Evolutionary conservation across 2,797 vertebrate species (phyloP).

Genomic region (Channallabes apus): DNA sequence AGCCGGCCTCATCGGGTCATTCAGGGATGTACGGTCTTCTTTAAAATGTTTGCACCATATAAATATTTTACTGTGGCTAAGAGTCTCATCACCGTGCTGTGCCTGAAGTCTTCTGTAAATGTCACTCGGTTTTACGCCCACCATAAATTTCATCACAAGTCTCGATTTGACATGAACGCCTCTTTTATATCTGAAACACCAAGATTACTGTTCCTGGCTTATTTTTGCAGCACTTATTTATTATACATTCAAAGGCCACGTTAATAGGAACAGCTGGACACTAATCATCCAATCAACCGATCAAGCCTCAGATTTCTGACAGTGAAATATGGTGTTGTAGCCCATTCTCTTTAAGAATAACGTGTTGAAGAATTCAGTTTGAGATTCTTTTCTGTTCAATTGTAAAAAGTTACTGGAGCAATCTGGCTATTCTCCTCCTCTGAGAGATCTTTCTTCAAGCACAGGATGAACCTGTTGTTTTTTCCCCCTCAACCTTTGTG

Average conservation of each 20-base stretch:
- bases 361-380: too few species aligned
- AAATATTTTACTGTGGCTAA: too few species aligned
- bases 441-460: neutral
- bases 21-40: too few species aligned
- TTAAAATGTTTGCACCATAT: too few species aligned
- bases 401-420: neutral
- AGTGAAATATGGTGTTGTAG: neutral
- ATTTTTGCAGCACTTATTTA: too few species aligned
- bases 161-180: too few species aligned
- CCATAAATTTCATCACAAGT: too few species aligned
- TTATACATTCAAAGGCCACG: neutral
- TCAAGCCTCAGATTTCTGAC: neutral
- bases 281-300: neutral
- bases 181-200: neutral
- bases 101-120: too few species aligned
- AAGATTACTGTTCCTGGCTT: conserved; percentile 1
- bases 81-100: too few species aligned
- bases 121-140: too few species aligned
- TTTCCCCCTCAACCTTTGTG: neutral
- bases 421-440: neutral
- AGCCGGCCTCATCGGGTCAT: too few species aligned
- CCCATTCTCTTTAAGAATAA: too few species aligned
- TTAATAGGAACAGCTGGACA: neutral
- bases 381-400: neutral
- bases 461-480: neutral